Evolutionary conservation across 92 coral and sea anemone species (phyloP).

Genomic region (Zoanthus solanderi): DNA sequence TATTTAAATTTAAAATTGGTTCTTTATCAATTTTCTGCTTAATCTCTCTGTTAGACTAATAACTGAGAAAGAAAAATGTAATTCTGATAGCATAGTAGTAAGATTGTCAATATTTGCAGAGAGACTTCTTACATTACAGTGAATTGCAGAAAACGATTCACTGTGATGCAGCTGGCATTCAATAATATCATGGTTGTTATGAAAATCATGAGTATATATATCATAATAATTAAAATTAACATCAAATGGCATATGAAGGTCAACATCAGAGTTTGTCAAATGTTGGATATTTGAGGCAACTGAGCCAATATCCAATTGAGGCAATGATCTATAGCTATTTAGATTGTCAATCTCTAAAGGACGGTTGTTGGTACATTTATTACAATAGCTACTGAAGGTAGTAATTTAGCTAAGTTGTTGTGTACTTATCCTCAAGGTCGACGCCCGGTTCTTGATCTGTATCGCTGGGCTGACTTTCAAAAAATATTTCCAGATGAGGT

Average conservation of each 20-base stretch:
- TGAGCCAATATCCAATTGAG: slow-evolving; percentile 29
- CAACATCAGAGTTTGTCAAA: slow-evolving; percentile 16
- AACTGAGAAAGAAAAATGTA: slow-evolving; percentile 58
- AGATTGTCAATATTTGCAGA: slow-evolving; percentile 61
- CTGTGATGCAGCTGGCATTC: slow-evolving; percentile 10
- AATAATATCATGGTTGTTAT: slow-evolving; percentile 25
- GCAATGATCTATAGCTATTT: slow-evolving; percentile 22
- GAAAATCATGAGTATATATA: slow-evolving; percentile 19
- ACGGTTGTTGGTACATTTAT: background rate
- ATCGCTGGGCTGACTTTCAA: background rate
- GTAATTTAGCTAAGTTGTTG: slow-evolving; percentile 1
- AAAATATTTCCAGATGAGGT: slow-evolving; percentile 13
- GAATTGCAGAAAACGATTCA: slow-evolving; percentile 42
- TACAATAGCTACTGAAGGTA: background rate
- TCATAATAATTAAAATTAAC: background rate
- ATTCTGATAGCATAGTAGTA: slow-evolving; percentile 55
- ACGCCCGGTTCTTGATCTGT: background rate
- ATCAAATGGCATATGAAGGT: slow-evolving; percentile 25
- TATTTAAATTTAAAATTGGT: slow-evolving; percentile 15
- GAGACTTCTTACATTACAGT: slow-evolving; percentile 57
- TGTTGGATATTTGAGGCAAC: slow-evolving; percentile 16
- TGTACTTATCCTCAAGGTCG: slow-evolving; percentile 11
- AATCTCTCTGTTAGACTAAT: slow-evolving; percentile 57
- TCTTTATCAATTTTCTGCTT: slow-evolving; percentile 22
- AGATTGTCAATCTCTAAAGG: background rate